Evolutionary conservation across 2,797 vertebrate genomes (phyloP), one percentile per base, ranked within the genome.

Genomic region (Remorina albescens): DNA sequence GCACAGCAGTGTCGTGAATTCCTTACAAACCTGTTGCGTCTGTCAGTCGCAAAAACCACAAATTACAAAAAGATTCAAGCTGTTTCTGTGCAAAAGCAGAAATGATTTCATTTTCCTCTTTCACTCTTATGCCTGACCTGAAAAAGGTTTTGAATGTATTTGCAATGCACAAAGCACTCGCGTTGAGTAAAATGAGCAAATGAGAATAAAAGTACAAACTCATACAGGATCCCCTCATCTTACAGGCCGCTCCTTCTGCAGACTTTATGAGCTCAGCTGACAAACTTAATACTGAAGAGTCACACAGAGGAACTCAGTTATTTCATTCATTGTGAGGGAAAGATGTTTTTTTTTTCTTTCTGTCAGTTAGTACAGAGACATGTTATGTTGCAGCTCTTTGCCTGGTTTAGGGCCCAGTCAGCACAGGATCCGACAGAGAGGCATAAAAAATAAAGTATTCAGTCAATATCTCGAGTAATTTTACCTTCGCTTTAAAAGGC

Each of bases 71-170:
- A 55, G 12, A 13, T 28, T 0, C 44, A 2, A 9, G 23, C 19
- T 5, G 3, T 55, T 54, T 58, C 62, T 53, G 47, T 18, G 18
- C 30, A 32, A 36, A 74, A 41, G 65, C 47, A 25, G 23, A 41
- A 53, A n/a, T 56, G 51, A 34, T 49, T 64, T 54, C 6, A 12
- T 58, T 62, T 73, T 19, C 5, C 41, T 39, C 4, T 34, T 63
- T 67, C 30, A 19, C 18, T 41, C 42, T 34, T 2, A 8, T 9
- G 12, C 21, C 51, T 44, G 28, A 57, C 6, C 21, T 21, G 71
- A 49, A 30, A 2, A 50, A 69, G 41, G 61, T 32, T 65, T 72
- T 80, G 77, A 86, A 84, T 84, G 81, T 87, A 68, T 82, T 83
- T 61, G 49, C 7, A 61, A 25, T 16, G 46, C 36, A 69, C 13